phyloP scores from a whole-genome alignment of 2,797 vertebrate species.

The Molossus alvarezi region DNA sequence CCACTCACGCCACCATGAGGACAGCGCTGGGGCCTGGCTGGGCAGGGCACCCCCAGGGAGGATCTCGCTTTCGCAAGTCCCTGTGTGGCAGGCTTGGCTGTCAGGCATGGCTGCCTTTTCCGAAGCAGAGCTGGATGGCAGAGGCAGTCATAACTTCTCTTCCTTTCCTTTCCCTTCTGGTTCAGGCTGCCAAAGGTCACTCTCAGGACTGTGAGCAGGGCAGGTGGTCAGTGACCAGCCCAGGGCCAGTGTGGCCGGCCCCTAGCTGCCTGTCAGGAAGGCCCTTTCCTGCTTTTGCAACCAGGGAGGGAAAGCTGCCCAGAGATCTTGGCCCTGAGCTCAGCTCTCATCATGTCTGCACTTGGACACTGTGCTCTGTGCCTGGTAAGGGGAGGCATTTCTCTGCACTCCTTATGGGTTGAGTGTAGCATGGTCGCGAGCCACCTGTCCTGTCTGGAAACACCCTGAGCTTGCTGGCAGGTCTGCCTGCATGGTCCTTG shows the following conservation, averaged over 20 bases:
- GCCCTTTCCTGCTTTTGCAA: background rate
- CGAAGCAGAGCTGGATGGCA: background rate
- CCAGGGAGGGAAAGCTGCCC: background rate
- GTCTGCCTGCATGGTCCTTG: background rate
- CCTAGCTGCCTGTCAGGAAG: background rate
- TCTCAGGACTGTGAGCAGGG: background rate
- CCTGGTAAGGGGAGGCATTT: background rate
- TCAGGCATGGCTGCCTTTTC: background rate
- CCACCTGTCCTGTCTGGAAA: background rate
- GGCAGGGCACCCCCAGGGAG: background rate
- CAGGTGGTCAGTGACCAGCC: background rate
- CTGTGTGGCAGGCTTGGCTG: background rate
- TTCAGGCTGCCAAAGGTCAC: background rate
- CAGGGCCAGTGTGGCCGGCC: background rate
- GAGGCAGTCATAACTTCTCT: background rate
- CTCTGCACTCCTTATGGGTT: background rate
- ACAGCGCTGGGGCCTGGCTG: background rate
- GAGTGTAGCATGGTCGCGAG: background rate
- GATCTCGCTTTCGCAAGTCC: background rate
- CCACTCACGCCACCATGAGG: background rate
- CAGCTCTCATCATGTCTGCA: background rate
- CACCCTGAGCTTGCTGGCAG: background rate
- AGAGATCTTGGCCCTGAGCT: background rate
- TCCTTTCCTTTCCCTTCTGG: background rate
- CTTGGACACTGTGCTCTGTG: background rate